These are phyloP conservation scores for Ligdia adustata DNA, from an alignment of 2,888 invertebrate species.

Conservation along the genomic window DNA sequence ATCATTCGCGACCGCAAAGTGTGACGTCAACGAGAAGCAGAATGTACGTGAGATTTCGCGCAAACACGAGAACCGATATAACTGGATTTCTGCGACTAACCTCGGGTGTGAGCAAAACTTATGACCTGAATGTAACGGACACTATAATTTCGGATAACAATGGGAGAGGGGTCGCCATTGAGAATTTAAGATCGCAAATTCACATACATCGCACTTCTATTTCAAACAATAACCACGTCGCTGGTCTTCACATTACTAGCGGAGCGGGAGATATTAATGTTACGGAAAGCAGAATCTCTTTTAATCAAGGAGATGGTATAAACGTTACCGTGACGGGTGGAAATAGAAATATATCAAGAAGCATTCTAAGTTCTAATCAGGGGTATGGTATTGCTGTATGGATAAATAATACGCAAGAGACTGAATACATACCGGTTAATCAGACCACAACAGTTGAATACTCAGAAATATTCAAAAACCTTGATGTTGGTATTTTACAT, in stretches of 20 bases:
- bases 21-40: conserved; percentile 92
- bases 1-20: conserved; percentile 94
- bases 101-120: conserved; percentile 90
- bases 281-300: conserved; percentile 94
- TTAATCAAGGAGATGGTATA: conserved; percentile 96
- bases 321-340: conserved; percentile 98
- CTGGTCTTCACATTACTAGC: conserved; percentile 94
- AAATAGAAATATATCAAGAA: conserved; percentile 94
- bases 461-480: conserved; percentile 93
- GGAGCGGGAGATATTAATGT: conserved; percentile 98
- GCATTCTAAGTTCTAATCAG: conserved; percentile 92
- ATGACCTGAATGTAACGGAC: conserved; percentile 94
- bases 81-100: conserved; percentile 91
- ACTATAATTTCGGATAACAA: conserved; percentile 94
- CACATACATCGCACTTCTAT: conserved; percentile 93
- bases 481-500: conserved; percentile 94
- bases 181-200: conserved; percentile 95
- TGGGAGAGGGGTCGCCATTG: conserved; percentile 97
- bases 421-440: conserved; percentile 91
- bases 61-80: conserved; percentile 88
- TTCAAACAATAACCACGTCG: conserved; percentile 94
- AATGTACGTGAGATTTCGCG: conserved; percentile 91
- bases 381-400: conserved; percentile 96
- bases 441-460: conserved; percentile 95
- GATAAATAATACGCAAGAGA: conserved; percentile 92